A percentile compares a stretch with the other conserved stretches of the same genome.
These are phyloP conservation scores for Tetragonisca angustula DNA, from an alignment of 2,888 invertebrate species.

Conservation along the genomic window DNA sequence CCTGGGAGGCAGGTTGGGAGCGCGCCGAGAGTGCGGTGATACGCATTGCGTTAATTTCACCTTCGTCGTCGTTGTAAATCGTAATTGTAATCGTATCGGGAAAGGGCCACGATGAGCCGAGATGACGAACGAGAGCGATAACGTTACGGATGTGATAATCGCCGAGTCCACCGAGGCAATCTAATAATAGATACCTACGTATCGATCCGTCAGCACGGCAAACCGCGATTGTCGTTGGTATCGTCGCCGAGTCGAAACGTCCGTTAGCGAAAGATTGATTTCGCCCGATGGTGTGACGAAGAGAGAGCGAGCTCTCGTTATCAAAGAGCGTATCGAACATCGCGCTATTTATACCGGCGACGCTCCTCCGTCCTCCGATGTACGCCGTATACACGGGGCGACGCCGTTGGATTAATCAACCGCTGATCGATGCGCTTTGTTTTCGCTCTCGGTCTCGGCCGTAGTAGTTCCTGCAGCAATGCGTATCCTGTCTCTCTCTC, in stretches of 20 bases:
- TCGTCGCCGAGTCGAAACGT: conserved; percentile 3
- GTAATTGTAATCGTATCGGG: not conserved
- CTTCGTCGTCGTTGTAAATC: not conserved
- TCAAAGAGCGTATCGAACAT: conserved; percentile 26
- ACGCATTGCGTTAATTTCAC: not conserved
- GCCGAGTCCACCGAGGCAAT: conserved; percentile 45
- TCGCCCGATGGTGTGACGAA: not conserved
- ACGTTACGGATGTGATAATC: conserved; percentile 42
- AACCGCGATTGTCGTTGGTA: conserved; percentile 47
- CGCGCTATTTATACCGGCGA: conserved; percentile 33
- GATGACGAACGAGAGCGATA: conserved; percentile 26
- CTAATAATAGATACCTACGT: conserved; percentile 62
- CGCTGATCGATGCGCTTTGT: not conserved
- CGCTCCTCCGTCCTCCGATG: conserved; percentile 3
- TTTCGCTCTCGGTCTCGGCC: too few relatives aligned
- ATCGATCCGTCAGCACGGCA: conserved; percentile 61
- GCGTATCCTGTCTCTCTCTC: too few relatives aligned
- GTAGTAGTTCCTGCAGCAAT: too few relatives aligned
- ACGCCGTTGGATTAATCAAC: not conserved
- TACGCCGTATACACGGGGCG: not conserved
- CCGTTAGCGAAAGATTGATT: conserved; percentile 24
- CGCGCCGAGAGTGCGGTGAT: too few relatives aligned
- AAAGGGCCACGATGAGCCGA: not conserved
- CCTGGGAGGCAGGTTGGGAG: too few relatives aligned
- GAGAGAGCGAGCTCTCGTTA: conserved; percentile 18